phyloP scores from a whole-genome alignment of 2,113 vertebrate genomes.

The Lampris megalopsis region DNA sequence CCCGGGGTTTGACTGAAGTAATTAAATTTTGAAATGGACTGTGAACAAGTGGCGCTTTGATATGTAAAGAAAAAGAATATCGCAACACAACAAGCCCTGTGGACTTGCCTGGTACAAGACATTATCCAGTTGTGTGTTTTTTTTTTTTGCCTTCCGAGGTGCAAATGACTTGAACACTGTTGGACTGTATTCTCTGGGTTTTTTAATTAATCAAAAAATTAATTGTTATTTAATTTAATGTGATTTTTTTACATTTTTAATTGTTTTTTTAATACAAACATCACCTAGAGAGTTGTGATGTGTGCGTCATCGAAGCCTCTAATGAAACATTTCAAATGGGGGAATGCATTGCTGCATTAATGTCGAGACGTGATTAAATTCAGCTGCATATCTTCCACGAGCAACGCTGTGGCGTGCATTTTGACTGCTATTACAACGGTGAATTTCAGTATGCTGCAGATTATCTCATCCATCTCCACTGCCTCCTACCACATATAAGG shows the following conservation, averaged over 20 bases:
- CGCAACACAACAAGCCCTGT: neutral
- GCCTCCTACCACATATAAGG: constrained; percentile 36
- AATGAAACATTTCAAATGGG: too few relatives aligned
- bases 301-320: too few relatives aligned
- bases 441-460: constrained; percentile 36
- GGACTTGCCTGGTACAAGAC: neutral
- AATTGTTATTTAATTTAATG: too few relatives aligned
- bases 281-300: too few relatives aligned
- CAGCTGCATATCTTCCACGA: too few relatives aligned
- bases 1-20: neutral
- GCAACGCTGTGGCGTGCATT: neutral
- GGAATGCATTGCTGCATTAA: too few relatives aligned
- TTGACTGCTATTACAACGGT: constrained; percentile 21
- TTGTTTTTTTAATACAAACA: too few relatives aligned
- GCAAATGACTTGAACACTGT: constrained; percentile 1
- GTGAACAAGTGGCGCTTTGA: constrained; percentile 12
- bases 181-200: neutral
- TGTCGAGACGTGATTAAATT: too few relatives aligned
- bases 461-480: constrained; percentile 47
- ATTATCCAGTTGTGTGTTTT: constrained; percentile 10
- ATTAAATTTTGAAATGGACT: constrained; percentile 31
- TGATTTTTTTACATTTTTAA: too few relatives aligned
- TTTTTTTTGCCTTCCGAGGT: neutral
- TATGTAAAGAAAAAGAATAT: neutral
- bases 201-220: neutral